A percentile compares a stretch with the other conserved stretches of the same genome.
These are phyloP conservation scores for Plectus sambesii DNA, from an alignment of 1,140 invertebrate species.

Conservation along the genomic window DNA sequence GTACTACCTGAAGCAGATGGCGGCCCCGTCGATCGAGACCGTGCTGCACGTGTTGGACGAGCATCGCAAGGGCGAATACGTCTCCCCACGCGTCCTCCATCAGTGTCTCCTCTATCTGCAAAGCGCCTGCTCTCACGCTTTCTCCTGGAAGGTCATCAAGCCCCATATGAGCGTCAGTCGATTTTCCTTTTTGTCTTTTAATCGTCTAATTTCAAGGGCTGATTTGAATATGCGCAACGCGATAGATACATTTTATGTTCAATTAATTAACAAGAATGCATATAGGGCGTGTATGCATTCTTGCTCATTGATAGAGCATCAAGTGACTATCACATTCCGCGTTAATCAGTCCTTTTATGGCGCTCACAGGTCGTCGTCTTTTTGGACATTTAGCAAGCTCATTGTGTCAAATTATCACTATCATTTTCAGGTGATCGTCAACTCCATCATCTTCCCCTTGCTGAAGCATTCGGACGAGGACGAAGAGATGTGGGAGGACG, in stretches of 20 bases:
- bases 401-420: background rate
- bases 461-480: conserved; percentile 87
- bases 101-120: conserved; percentile 79
- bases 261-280: too few relatives aligned
- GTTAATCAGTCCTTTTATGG: too few relatives aligned
- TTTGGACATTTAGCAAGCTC: background rate
- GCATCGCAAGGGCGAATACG: conserved; percentile 72
- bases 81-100: conserved; percentile 81
- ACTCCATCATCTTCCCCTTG: conserved; percentile 67
- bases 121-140: conserved; percentile 66
- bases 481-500: conserved; percentile 84
- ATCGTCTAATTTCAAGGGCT: background rate
- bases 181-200: conserved; percentile 6
- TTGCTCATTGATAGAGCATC: conserved; percentile 1
- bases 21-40: conserved; percentile 68
- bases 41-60: conserved; percentile 73
- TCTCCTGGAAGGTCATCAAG: conserved; percentile 91
- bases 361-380: conserved; percentile 3
- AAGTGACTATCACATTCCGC: too few relatives aligned
- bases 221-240: too few relatives aligned
- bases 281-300: conserved; percentile 2
- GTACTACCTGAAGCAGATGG: conserved; percentile 89
- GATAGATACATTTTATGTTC: too few relatives aligned
- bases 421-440: conserved; percentile 26
- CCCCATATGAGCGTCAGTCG: conserved; percentile 57